Evolutionary conservation across 2,113 vertebrate species (phyloP), one percentile per base, ranked within the genome.

Genomic region (Cyprinus carpio): DNA sequence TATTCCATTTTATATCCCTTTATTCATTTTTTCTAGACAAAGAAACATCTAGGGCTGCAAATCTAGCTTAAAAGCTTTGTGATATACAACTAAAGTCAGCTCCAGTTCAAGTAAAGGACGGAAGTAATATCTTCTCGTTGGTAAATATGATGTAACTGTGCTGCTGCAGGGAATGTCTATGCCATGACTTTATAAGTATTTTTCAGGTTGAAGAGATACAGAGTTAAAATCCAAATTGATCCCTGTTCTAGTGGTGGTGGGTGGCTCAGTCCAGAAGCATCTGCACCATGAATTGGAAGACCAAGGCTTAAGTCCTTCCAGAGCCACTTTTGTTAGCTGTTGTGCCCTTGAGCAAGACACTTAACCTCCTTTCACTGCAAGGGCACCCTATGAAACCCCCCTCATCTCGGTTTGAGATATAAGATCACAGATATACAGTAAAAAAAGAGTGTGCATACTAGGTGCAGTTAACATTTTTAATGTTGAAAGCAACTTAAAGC

Each of bases 181-280:
- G 54, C 18, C 31, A 60, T 13, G 54, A 60, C 76, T 78, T 60
- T 31, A 46, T 23, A 74, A 74, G 71, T 71, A 12, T 23, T 56
- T 12, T 77, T 29, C 9, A 0, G 27, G 27, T 16, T 77, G 75
- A 56, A 77, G 49, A 62, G 76, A 29, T 62, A 34, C 56, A 60
- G 54, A 23, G 76, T 62, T 79, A n/a, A 79, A 79, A 79, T 79
- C 54, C 29, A 37, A 37, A 31, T 78, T 60, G 76, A 78, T 78
- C 76, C 31, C 20, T 25, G 54, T 78, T 60, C 54, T 78, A 37
- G 56, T 37, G 20, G 31, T 37, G 5, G 56, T 62, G 76, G 56
- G 31, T 37, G 56, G 56, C 31, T 43, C 31, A 40, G 77, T 25
- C 31, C 7, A 23, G 29, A 62, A 56, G 25, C 76, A 20, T 40